These are phyloP conservation scores for Copsychus sechellarum DNA, from an alignment of 2,113 vertebrate genomes.

Conservation along the genomic window DNA sequence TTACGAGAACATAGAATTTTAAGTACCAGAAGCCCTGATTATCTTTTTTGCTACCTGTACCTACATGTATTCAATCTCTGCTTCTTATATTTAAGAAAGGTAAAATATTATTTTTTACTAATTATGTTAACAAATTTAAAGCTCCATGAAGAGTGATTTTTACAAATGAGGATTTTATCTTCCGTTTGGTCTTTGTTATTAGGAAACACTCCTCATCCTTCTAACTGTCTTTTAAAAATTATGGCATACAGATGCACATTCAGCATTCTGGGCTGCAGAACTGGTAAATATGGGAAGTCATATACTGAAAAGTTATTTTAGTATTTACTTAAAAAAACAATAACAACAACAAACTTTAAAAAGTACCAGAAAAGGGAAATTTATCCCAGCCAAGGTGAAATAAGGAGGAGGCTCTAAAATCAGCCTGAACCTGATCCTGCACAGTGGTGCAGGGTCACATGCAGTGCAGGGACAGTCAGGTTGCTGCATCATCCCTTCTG, in stretches of 20 bases:
- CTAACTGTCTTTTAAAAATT: not conserved
- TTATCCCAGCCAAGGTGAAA: not conserved
- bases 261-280: not conserved
- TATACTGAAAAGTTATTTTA: not conserved
- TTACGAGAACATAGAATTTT: not conserved
- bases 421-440: not conserved
- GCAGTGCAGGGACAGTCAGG: not conserved
- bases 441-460: fast-evolving
- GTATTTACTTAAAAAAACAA: not conserved
- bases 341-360: not conserved
- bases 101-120: not conserved
- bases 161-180: not conserved
- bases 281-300: not conserved
- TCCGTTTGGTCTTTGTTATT: not conserved
- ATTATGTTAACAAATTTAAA: not conserved
- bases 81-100: not conserved
- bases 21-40: not conserved
- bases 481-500: not conserved
- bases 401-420: not conserved
- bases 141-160: not conserved
- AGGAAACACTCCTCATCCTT: not conserved
- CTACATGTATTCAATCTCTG: not conserved
- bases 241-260: not conserved
- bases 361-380: not conserved
- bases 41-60: not conserved